Percentiles rank a stretch among this genome's conserved stretches.
Conservation (phyloP, 2,113 vertebrate species). For the Scatophagus argus region DNA sequence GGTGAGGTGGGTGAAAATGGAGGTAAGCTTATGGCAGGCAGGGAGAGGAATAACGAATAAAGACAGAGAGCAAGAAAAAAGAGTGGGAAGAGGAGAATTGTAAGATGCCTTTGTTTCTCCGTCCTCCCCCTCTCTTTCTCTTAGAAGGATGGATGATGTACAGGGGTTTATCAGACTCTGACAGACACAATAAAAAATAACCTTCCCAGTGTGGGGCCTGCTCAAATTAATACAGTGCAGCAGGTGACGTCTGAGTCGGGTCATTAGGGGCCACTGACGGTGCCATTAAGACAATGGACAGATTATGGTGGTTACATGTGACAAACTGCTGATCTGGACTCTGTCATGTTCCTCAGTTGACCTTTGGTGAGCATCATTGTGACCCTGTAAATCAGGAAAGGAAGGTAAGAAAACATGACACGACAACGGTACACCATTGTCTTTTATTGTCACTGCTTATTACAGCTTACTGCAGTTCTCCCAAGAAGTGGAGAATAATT, state of each 20-base stretch:
- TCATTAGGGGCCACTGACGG: constrained; percentile 84
- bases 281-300: constrained; percentile 82
- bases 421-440: constrained; percentile 25
- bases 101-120: constrained; percentile 50
- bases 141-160: constrained; percentile 77
- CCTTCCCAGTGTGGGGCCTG: constrained; percentile 77
- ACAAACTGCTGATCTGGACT: constrained; percentile 69
- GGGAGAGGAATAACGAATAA: constrained; percentile 60
- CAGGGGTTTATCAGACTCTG: constrained; percentile 83
- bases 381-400: constrained; percentile 46
- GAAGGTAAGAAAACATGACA: constrained; percentile 30
- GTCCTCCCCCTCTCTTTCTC: constrained; percentile 34
- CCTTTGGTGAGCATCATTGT: constrained; percentile 67
- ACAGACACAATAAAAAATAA: constrained; percentile 87
- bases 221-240: constrained; percentile 85
- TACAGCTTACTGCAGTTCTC: constrained; percentile 16
- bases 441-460: constrained; percentile 28
- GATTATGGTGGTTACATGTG: constrained; percentile 81
- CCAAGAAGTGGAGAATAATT: constrained; percentile 26
- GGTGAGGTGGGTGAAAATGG: constrained; percentile 52
- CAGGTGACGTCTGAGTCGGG: constrained; percentile 75
- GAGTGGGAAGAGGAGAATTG: constrained; percentile 52
- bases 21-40: constrained; percentile 51
- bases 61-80: constrained; percentile 63
- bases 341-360: constrained; percentile 71